Percentiles rank a stretch among this genome's conserved stretches.
Conservation (phyloP, 1,140 invertebrate species). For the Arctopsyche grandis region DNA sequence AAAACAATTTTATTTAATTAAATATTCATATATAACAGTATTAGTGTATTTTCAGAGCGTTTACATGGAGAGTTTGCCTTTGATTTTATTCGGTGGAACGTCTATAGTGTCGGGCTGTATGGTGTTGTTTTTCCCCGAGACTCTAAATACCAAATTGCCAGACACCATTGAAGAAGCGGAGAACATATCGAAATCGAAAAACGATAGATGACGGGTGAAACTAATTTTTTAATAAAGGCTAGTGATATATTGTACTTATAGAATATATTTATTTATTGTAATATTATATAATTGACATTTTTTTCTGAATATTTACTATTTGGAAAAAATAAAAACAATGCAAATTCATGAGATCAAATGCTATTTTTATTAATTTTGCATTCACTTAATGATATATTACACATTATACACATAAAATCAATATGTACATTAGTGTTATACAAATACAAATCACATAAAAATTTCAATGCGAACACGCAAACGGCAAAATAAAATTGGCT, state of each 20-base stretch:
- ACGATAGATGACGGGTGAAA: neutral
- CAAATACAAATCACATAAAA: too few species aligned
- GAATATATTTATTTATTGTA: neutral
- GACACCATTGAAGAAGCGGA: constrained; percentile 74
- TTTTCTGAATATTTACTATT: neutral
- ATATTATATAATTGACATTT: neutral
- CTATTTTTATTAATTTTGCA: too few species aligned
- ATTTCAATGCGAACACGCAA: too few species aligned
- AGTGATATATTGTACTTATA: neutral
- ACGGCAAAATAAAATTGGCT: too few species aligned
- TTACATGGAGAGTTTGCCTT: constrained; percentile 66
- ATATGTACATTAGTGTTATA: too few species aligned
- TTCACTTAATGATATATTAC: too few species aligned
- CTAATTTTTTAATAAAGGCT: neutral
- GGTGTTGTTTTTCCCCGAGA: constrained; percentile 76
- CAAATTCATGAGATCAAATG: neutral
- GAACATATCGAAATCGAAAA: constrained; percentile 60
- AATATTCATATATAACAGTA: neutral
- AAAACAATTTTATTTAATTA: neutral
- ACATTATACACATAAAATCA: too few species aligned
- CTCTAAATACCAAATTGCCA: constrained; percentile 73
- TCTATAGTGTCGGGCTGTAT: constrained; percentile 70
- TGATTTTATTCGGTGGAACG: constrained; percentile 73
- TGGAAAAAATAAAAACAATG: neutral
- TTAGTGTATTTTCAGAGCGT: constrained; percentile 11